These are phyloP conservation scores for Drosophila melanogaster DNA, from an alignment of 1,140 invertebrate species.

Conservation along the genomic window Release_6_plus_ISO1_MT NT_033779.5:3359001-3359500, in stretches of 20 bases:
- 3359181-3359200: slow-evolving; percentile 54
- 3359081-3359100: slow-evolving; percentile 19
- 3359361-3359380: slow-evolving; percentile 80
- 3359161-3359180: slow-evolving; percentile 45
- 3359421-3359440: slow-evolving; percentile 64
- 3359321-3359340: slow-evolving; percentile 49
- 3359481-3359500: slow-evolving; percentile 52
- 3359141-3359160: slow-evolving; percentile 28
- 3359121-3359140: slow-evolving; percentile 62
- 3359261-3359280: slow-evolving; percentile 42
- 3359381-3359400: slow-evolving; percentile 47
- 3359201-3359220: slow-evolving; percentile 56
- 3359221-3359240: slow-evolving; percentile 72
- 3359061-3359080: slow-evolving; percentile 34
- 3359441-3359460: slow-evolving; percentile 49
- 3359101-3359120: slow-evolving; percentile 20
- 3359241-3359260: slow-evolving; percentile 50
- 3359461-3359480: slow-evolving; percentile 53
- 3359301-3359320: slow-evolving; percentile 46
- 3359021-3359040: slow-evolving; percentile 35
- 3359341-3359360: slow-evolving; percentile 64
- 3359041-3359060: slow-evolving; percentile 40
- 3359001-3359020: slow-evolving; percentile 48
- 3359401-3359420: slow-evolving; percentile 44
- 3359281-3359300: slow-evolving; percentile 28